Conservation (phyloP, 2,797 vertebrate genomes). For the Cyclopterus lumpus region DNA sequence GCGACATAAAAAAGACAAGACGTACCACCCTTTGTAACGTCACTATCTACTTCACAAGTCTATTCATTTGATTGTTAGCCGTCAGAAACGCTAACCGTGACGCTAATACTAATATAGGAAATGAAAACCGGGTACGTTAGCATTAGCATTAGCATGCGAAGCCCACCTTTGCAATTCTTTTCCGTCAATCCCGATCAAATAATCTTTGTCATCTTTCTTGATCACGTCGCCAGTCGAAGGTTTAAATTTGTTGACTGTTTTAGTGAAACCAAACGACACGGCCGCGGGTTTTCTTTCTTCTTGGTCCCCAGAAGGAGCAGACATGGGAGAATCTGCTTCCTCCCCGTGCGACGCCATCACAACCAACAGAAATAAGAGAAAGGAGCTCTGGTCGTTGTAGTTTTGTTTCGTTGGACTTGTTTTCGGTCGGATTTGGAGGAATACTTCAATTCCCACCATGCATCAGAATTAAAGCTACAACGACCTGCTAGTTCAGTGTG, state of each 20-base stretch:
- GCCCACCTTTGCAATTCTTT: constrained; percentile 82
- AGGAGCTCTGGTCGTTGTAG: constrained; percentile 72
- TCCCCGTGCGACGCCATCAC: constrained; percentile 78
- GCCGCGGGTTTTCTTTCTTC: constrained; percentile 69
- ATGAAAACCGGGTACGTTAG: constrained; percentile 29
- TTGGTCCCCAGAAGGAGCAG: constrained; percentile 36
- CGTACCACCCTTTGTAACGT: accelerated
- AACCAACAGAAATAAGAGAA: not conserved
- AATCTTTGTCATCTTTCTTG: constrained; percentile 77
- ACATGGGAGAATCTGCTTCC: not conserved
- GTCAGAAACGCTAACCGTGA: not conserved
- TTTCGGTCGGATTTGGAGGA: accelerated
- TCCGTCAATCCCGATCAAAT: constrained; percentile 78
- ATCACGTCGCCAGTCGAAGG: constrained; percentile 12
- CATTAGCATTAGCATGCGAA: constrained; percentile 61
- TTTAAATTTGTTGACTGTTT: constrained; percentile 81
- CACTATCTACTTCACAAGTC: accelerated
- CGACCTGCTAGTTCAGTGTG: not conserved
- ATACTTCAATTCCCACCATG: constrained; percentile 65
- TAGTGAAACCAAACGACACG: constrained; percentile 85
- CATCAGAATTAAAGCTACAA: constrained; percentile 39
- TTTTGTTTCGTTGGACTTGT: not conserved
- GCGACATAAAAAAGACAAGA: not conserved
- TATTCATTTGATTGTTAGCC: too few species aligned
- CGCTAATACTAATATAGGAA: not conserved